A percentile compares a stretch with the other conserved stretches of the same genome.
Evolutionary conservation across 1,140 invertebrate species (phyloP).

Genomic region (Colletes latitarsis): DNA sequence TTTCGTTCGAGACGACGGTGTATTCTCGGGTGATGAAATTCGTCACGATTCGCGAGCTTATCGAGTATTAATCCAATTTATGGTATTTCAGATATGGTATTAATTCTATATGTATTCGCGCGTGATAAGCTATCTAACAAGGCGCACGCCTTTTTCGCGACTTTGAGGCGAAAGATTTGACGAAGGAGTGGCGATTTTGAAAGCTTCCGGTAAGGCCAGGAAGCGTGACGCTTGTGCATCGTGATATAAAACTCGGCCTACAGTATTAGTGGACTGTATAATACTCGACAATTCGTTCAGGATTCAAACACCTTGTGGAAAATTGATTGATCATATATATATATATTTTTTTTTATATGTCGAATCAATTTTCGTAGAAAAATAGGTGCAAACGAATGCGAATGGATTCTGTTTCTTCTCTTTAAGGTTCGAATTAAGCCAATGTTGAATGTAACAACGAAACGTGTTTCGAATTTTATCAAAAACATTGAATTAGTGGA

Average conservation of each 20-base stretch:
- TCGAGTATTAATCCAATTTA: constrained; percentile 31
- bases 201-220: constrained; percentile 7
- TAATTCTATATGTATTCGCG: constrained; percentile 3
- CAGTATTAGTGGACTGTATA: constrained; percentile 50
- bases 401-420: background rate
- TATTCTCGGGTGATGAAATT: background rate
- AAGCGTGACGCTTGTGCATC: constrained; percentile 21
- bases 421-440: background rate
- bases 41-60: constrained; percentile 50
- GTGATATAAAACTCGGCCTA: constrained; percentile 65
- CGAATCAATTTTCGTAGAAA: background rate
- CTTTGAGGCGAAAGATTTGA: background rate
- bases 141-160: background rate
- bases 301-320: background rate
- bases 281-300: constrained; percentile 22
- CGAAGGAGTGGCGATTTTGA: background rate
- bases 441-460: background rate
- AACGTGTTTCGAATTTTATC: background rate
- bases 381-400: background rate
- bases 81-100: background rate
- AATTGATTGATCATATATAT: background rate
- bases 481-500: background rate
- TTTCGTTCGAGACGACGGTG: background rate
- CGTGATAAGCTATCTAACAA: background rate
- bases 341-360: background rate